Percentiles rank a stretch among this genome's conserved stretches.
These are phyloP conservation scores for Caprella mutica DNA, from an alignment of 2,888 invertebrate genomes.

Conservation along the genomic window DNA sequence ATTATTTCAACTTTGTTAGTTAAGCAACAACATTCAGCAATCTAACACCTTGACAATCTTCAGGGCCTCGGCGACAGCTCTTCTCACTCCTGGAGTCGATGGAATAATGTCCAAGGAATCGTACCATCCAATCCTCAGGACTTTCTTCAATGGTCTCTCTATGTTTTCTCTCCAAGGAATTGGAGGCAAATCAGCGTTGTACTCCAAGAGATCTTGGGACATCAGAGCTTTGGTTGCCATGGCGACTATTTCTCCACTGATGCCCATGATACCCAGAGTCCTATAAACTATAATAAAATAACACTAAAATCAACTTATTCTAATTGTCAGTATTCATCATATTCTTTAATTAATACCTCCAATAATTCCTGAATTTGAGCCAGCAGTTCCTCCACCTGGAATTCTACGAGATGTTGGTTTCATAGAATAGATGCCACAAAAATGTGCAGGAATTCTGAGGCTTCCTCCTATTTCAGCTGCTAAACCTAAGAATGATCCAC, in stretches of 20 bases:
- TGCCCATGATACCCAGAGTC: neutral
- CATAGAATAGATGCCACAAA: slow-evolving; percentile 43
- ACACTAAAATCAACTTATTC: too few relatives aligned
- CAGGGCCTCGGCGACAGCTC: slow-evolving; percentile 37
- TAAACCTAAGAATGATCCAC: slow-evolving; percentile 43
- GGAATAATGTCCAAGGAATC: slow-evolving; percentile 36
- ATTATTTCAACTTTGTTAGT: too few relatives aligned
- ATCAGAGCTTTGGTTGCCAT: neutral
- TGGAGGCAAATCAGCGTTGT: neutral
- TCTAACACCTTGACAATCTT: slow-evolving; percentile 36
- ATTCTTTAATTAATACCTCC: too few relatives aligned
- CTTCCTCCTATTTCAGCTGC: slow-evolving; percentile 45
- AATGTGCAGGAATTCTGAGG: slow-evolving; percentile 43
- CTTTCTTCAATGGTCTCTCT: neutral
- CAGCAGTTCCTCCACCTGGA: slow-evolving; percentile 31
- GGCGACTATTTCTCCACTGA: neutral
- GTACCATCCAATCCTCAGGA: slow-evolving; percentile 15
- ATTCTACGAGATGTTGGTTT: slow-evolving; percentile 42
- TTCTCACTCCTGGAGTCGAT: slow-evolving; percentile 39
- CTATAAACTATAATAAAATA: neutral
- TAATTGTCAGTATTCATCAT: too few relatives aligned
- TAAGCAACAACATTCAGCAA: too few relatives aligned
- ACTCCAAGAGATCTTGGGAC: neutral
- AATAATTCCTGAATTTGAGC: neutral
- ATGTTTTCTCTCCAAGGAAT: slow-evolving; percentile 4